phyloP scores from a whole-genome alignment of 2,888 invertebrate genomes.

The Antheraea yamamai region DNA sequence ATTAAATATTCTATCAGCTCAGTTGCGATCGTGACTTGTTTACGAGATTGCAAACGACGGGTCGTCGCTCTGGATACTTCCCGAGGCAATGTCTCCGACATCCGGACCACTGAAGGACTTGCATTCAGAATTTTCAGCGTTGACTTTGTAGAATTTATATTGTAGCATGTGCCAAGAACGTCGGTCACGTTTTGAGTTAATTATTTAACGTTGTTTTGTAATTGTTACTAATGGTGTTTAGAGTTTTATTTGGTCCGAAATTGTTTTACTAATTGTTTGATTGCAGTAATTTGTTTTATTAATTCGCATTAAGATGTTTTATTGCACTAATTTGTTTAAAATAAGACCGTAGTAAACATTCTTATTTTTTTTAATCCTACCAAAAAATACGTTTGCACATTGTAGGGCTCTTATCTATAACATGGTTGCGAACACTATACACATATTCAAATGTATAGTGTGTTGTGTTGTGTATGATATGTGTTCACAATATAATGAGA shows the following conservation, averaged over 20 bases:
- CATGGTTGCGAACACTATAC: too few relatives aligned
- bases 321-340: too few relatives aligned
- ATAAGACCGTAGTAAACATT: too few relatives aligned
- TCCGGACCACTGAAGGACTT: neutral
- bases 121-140: neutral
- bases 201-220: neutral
- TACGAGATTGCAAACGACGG: neutral
- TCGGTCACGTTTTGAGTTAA: neutral
- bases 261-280: conserved; percentile 6
- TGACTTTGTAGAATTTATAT: conserved; percentile 1
- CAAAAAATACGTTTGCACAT: too few relatives aligned
- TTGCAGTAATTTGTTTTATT: neutral
- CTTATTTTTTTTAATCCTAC: too few relatives aligned
- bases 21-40: conserved; percentile 11
- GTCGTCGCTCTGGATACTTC: neutral
- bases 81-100: neutral
- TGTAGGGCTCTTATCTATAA: too few relatives aligned
- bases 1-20: conserved; percentile 19
- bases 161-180: neutral
- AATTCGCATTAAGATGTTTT: too few relatives aligned
- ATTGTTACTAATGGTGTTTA: too few relatives aligned
- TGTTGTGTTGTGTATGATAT: too few relatives aligned
- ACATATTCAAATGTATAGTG: too few relatives aligned
- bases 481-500: too few relatives aligned
- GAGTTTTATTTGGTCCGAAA: neutral